Evolutionary conservation across 2,888 invertebrate genomes (phyloP), one percentile per base, ranked within the genome.

Genomic region (Drosophila merina): DNA sequence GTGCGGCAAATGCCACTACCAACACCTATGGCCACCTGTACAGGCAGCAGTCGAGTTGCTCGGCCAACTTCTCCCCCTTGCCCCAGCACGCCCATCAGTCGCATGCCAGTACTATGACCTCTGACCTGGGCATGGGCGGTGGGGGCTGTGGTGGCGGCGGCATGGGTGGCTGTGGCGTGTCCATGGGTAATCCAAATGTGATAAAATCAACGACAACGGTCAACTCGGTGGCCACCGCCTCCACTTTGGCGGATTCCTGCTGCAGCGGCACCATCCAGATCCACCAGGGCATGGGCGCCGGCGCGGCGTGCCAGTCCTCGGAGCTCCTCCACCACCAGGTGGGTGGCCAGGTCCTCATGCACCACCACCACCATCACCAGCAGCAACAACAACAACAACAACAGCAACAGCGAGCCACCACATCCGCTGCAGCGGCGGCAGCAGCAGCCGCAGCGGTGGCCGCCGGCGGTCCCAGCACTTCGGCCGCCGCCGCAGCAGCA

Each of bases 191-290:
- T 82, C 76, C 88, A 66, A 91, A 90, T 90, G 91, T 91, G 90
- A 91, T 92, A 88, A 91, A 91, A 80, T 91, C 92, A 71, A 91
- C 92, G 58, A 89, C 91, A 66, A 88, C 90, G 76, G 90, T 90
- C 70, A 90, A 90, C 78, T 89, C 88, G 70, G 81, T 85, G 70
- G 90, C 91, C 56, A 91, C 91, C 47, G 90, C 91, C 51, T 91
- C 91, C 1, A 91, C 91, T 45, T 70, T 91, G 60, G 91, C 88
- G 57, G 89, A 90, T 44, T 91, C 91, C 59, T 91, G 91, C 70
- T 90, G 91, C 83, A 91, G 91, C 77, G 90, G 89, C 59, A 74
- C 80, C 57, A 84, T 89, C 55, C 89, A 89, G 57, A 87, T 90
- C 38, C 90, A 90, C 48, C 90, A 90, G 74, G 89, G 90, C 59